Conservation (phyloP, 2,797 vertebrate species). For the Rhinophrynus dorsalis region DNA sequence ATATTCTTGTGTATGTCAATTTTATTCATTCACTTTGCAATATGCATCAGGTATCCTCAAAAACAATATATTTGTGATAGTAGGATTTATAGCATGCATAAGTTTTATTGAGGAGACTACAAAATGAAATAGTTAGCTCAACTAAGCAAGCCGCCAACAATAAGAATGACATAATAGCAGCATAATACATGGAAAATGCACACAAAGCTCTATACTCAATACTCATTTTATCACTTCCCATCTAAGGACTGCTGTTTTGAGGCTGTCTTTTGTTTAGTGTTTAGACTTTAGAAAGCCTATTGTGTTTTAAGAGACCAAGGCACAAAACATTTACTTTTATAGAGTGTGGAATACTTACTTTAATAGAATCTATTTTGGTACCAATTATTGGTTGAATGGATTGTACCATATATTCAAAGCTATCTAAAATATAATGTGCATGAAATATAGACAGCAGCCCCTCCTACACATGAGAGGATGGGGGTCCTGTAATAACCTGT, state of each 20-base stretch:
- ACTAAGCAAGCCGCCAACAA: constrained; percentile 35
- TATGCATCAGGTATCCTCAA: no score
- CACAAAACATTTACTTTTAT: constrained; percentile 71
- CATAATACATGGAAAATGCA: constrained; percentile 81
- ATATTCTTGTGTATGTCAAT: no score
- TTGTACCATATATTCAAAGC: no score
- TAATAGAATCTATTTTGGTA: no score
- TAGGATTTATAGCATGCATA: no score
- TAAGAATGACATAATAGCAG: constrained; percentile 76
- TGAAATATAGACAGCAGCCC: no score
- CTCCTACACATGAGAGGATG: no score
- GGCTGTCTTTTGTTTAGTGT: constrained; percentile 81
- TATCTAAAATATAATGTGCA: no score
- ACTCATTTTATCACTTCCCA: constrained; percentile 92
- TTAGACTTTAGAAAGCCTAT: constrained; percentile 74
- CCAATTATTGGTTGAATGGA: no score
- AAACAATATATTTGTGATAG: no score
- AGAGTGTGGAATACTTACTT: constrained; percentile 37
- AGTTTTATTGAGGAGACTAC: not conserved
- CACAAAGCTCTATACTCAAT: constrained; percentile 78
- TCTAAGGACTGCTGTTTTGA: constrained; percentile 78
- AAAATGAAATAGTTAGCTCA: constrained; percentile 4
- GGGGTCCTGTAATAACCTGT: no score
- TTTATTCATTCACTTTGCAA: no score
- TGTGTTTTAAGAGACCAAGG: constrained; percentile 69